phyloP scores from a whole-genome alignment of 64 coral and sea anemone genomes.

The Stichodactyla mertensii region DNA sequence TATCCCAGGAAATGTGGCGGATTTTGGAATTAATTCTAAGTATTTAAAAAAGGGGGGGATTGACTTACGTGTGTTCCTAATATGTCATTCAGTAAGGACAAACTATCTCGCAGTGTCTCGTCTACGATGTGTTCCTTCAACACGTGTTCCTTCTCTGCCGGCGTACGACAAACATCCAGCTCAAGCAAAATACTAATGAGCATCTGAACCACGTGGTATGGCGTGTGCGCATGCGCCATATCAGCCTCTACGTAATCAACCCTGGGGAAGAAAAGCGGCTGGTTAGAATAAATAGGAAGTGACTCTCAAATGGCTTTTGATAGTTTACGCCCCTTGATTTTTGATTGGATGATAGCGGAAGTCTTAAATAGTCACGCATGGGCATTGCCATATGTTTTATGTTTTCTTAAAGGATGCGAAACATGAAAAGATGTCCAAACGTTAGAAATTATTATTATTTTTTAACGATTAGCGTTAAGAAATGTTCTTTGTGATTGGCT shows the following conservation, averaged over 20 bases:
- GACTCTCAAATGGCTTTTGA: background rate
- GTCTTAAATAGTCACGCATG: background rate
- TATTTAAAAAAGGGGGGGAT: background rate
- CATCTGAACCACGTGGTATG: constrained; percentile 83
- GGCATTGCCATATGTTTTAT: too few species aligned
- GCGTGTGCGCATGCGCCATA: constrained; percentile 95
- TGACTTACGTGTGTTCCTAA: constrained; percentile 91
- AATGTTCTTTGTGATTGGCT: too few species aligned
- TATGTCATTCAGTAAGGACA: constrained; percentile 88
- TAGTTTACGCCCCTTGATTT: background rate
- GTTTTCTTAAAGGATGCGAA: too few species aligned
- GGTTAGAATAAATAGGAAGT: too few species aligned
- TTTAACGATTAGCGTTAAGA: background rate
- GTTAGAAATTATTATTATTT: too few species aligned
- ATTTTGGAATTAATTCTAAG: too few species aligned
- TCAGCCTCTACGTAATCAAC: constrained; percentile 97
- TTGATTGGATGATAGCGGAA: background rate
- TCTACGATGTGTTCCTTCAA: constrained; percentile 77
- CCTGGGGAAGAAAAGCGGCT: constrained; percentile 2
- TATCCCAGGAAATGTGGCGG: too few species aligned
- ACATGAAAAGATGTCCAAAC: too few species aligned
- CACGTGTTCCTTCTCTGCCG: constrained; percentile 68
- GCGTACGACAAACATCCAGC: constrained; percentile 64
- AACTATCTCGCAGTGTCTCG: constrained; percentile 55
- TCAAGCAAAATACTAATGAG: constrained; percentile 79